Percentiles rank a stretch among this genome's conserved stretches.
phyloP scores from a whole-genome alignment of 2,797 vertebrate genomes.

The Orestias chungarensis region DNA sequence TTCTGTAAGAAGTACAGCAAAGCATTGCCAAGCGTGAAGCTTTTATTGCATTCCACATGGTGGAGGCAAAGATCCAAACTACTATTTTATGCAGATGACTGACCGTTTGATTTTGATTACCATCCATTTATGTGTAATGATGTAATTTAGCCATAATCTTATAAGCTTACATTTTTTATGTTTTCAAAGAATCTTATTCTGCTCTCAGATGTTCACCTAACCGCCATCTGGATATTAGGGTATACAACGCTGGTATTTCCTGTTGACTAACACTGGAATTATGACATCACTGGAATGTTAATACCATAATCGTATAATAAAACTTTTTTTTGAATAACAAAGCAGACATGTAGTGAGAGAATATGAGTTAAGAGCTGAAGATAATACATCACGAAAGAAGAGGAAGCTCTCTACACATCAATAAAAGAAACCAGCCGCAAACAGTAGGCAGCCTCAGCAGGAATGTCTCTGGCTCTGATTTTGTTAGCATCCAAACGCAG shows the following conservation, averaged over 20 bases:
- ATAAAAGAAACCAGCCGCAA: conserved; percentile 86
- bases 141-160: background rate
- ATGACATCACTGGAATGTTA: conserved; percentile 21
- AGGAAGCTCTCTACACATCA: conserved; percentile 63
- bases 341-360: background rate
- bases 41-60: conserved; percentile 54
- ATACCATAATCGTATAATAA: background rate
- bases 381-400: background rate
- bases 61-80: conserved; percentile 58
- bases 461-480: conserved; percentile 84
- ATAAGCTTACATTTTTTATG: conserved; percentile 3
- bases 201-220: conserved; percentile 22
- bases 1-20: background rate
- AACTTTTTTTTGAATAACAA: background rate
- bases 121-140: background rate
- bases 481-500: conserved; percentile 92
- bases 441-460: conserved; percentile 89
- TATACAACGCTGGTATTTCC: conserved; percentile 51
- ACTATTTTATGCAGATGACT: background rate
- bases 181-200: conserved; percentile 19
- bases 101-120: background rate
- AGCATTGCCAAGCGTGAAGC: conserved; percentile 15
- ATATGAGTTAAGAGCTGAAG: background rate
- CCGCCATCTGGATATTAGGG: conserved; percentile 41
- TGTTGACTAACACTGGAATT: conserved; percentile 32